Percentiles rank a stretch among this genome's conserved stretches.
Conservation (phyloP, 1,140 invertebrate genomes). For the Metaphire vulgaris region DNA sequence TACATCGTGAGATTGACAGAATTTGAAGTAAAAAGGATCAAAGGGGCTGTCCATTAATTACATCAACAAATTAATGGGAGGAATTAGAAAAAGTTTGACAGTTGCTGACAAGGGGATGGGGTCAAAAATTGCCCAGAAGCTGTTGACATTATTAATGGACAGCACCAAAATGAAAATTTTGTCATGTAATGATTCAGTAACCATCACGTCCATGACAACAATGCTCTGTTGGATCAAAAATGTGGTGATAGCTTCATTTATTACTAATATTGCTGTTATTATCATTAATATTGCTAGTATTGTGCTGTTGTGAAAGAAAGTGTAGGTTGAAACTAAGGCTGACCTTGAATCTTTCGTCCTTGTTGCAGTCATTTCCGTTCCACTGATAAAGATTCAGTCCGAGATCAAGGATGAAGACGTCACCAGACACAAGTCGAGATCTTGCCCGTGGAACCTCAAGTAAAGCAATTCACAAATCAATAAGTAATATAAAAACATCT, state of each 20-base stretch:
- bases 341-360: slow-evolving; percentile 45
- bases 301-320: background rate
- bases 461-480: background rate
- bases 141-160: too few species aligned
- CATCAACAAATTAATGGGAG: too few species aligned
- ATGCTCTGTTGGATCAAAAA: background rate
- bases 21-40: background rate
- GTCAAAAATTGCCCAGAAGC: too few species aligned
- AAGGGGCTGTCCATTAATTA: background rate
- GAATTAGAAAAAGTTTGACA: too few species aligned
- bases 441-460: background rate
- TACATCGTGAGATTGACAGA: background rate
- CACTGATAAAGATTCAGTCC: slow-evolving; percentile 72
- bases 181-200: background rate
- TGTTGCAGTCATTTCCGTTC: slow-evolving; percentile 45
- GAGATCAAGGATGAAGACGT: slow-evolving; percentile 80
- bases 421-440: slow-evolving; percentile 57
- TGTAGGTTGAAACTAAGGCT: background rate
- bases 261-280: too few species aligned
- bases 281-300: too few species aligned
- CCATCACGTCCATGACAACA: background rate
- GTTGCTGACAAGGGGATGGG: too few species aligned
- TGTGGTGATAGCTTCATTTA: background rate
- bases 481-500: background rate
- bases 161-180: background rate